A percentile compares a stretch with the other conserved stretches of the same genome.
Evolutionary conservation across 2,888 invertebrate species (phyloP).

Genomic region (Cryptus armator): DNA sequence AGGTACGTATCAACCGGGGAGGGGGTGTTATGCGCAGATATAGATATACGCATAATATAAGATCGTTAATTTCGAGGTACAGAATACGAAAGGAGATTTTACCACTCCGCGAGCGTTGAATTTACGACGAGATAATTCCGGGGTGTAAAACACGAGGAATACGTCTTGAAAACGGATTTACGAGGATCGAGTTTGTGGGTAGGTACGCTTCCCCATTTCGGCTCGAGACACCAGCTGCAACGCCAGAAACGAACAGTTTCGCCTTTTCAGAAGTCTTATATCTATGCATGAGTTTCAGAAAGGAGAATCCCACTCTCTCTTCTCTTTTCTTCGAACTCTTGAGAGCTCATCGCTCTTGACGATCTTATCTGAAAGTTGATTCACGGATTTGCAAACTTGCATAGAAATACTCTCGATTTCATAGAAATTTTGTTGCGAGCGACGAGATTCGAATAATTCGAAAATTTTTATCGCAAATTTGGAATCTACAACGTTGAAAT

Average conservation of each 20-base stretch:
- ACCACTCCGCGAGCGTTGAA: slow-evolving; percentile 29
- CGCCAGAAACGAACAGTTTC: not conserved
- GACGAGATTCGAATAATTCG: not conserved
- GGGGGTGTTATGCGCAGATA: not conserved
- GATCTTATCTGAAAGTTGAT: slow-evolving; percentile 16
- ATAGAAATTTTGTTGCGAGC: not conserved
- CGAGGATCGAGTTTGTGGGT: slow-evolving; percentile 45
- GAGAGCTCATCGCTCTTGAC: slow-evolving; percentile 1
- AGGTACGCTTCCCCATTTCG: not conserved
- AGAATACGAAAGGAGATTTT: slow-evolving; percentile 51
- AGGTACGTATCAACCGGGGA: not conserved
- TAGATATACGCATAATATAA: not conserved
- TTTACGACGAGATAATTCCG: slow-evolving; percentile 64
- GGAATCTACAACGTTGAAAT: not conserved
- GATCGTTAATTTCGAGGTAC: slow-evolving; percentile 33
- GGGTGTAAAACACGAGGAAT: slow-evolving; percentile 59
- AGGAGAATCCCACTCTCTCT: slow-evolving; percentile 16
- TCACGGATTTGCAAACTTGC: slow-evolving; percentile 6
- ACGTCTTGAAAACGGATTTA: slow-evolving; percentile 55
- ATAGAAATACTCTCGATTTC: slow-evolving; percentile 16
- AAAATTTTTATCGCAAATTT: not conserved
- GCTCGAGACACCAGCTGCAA: slow-evolving; percentile 30
- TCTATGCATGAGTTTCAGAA: slow-evolving; percentile 39
- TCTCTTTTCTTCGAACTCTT: not conserved
- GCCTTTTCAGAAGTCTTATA: slow-evolving; percentile 22